Evolutionary conservation across 2,113 vertebrate genomes (phyloP), one percentile per base, ranked within the genome.

Genomic region (Cyprinodon tularosa): DNA sequence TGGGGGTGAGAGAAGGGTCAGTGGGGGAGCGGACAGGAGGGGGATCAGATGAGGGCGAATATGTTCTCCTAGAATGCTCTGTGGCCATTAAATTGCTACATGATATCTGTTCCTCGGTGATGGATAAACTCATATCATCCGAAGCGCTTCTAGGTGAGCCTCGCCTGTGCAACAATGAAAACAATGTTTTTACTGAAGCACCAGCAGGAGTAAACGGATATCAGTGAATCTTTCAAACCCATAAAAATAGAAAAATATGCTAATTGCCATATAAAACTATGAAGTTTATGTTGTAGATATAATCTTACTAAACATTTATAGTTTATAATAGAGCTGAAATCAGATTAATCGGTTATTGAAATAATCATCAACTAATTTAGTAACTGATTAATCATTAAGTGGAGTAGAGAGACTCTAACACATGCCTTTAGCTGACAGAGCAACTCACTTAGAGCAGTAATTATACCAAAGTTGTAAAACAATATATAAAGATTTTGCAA

Each of bases 1-100:
- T 9, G 61, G 80, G 68, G 89, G 83, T 90, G 87, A 89, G 81
- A 80, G 48, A 57, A 44, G 80, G 88, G 88, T 86, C 83, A 84
- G 71, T 29, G 39, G 44, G 79, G 76, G 78, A 80, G 65, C 72
- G 66, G 84, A 74, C 59, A 62, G 45, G 68, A 81, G 44, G 61
- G 50, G 62, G 64, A 81, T 61, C 29, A 77, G 71, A 83, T 73
- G 68, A 74, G 47, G 39, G 6, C 36, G 73, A 78, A 65, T 48
- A 53, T 62, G 72, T 63, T n/a, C 68, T 77, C 74, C 13, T 40
- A 76, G 81, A 74, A 81, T 74, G 39, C 64, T 72, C 2, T 0
- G 59, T 1, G 42, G 36, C 13, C 69, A 72, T 83, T 37, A 72
- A 84, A 74, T 62, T 65, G 39, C 79, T 73, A 80, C 60, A 7